A percentile compares a stretch with the other conserved stretches of the same genome.
phyloP scores from a whole-genome alignment of 1,140 invertebrate species.

The Euwallacea fornicatus region DNA sequence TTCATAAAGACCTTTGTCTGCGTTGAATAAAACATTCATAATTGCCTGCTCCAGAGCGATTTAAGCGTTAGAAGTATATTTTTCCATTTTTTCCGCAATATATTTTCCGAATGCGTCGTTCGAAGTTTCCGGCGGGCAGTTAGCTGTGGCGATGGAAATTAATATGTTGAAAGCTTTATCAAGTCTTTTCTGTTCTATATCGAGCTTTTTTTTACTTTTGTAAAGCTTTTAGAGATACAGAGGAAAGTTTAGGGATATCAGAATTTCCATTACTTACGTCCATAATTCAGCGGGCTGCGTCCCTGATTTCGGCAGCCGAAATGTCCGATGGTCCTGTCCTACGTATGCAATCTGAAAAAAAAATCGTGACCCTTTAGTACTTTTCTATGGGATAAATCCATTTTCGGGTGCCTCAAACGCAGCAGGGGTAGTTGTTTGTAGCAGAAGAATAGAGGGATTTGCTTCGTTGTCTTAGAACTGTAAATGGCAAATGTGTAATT shows the following conservation, averaged over 20 bases:
- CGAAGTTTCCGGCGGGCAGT: background rate
- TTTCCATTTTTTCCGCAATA: background rate
- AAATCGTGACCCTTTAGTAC: background rate
- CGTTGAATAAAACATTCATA: slow-evolving; percentile 3
- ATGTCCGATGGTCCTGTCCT: background rate
- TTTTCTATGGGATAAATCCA: slow-evolving; percentile 1
- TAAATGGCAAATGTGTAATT: slow-evolving; percentile 53
- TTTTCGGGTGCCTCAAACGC: slow-evolving; percentile 4
- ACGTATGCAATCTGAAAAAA: background rate
- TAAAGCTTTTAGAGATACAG: background rate
- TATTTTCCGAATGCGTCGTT: slow-evolving; percentile 3
- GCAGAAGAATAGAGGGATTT: slow-evolving; percentile 50
- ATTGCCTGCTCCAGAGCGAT: slow-evolving; percentile 2
- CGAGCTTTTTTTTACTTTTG: background rate
- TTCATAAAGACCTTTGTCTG: slow-evolving; percentile 3
- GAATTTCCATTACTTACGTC: background rate
- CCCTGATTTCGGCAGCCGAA: background rate
- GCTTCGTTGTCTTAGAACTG: slow-evolving; percentile 54
- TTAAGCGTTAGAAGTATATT: background rate
- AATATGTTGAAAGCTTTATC: background rate
- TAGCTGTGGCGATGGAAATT: background rate
- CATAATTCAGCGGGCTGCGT: background rate
- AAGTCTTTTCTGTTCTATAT: background rate
- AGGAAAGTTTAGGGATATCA: background rate
- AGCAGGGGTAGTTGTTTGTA: slow-evolving; percentile 41